A percentile compares a stretch with the other conserved stretches of the same genome.
Evolutionary conservation across 2,113 vertebrate genomes (phyloP).

Genomic region (Fulmarus glacialis): DNA sequence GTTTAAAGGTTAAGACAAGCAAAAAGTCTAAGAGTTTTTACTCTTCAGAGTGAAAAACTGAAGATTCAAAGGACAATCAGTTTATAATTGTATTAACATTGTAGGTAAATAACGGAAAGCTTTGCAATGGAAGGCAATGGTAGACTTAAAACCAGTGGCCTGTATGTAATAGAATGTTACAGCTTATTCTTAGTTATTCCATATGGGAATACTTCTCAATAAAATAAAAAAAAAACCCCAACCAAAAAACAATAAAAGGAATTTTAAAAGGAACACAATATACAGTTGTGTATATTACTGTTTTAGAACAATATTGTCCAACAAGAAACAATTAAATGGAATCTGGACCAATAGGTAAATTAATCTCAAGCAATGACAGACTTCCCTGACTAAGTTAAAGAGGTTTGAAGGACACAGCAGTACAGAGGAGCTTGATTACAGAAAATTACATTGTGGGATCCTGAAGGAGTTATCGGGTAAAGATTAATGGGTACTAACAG

Average conservation of each 20-base stretch:
- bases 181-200: not conserved
- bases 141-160: not conserved
- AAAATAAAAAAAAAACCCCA: not conserved
- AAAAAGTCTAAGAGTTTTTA: not conserved
- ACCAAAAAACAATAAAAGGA: not conserved
- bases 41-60: not conserved
- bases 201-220: not conserved
- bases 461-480: not conserved
- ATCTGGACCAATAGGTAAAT: not conserved
- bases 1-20: not conserved
- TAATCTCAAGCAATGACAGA: not conserved
- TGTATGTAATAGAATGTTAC: not conserved
- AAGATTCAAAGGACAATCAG: not conserved
- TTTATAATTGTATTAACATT: not conserved
- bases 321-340: not conserved
- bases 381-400: not conserved
- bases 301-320: not conserved
- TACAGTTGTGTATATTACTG: not conserved
- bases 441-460: not conserved
- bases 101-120: not conserved
- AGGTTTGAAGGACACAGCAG: not conserved
- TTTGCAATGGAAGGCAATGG: not conserved
- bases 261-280: not conserved
- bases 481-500: not conserved
- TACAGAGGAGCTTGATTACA: not conserved